Conservation (phyloP, 2,888 invertebrate genomes). For the Drosophila anceps region DNA sequence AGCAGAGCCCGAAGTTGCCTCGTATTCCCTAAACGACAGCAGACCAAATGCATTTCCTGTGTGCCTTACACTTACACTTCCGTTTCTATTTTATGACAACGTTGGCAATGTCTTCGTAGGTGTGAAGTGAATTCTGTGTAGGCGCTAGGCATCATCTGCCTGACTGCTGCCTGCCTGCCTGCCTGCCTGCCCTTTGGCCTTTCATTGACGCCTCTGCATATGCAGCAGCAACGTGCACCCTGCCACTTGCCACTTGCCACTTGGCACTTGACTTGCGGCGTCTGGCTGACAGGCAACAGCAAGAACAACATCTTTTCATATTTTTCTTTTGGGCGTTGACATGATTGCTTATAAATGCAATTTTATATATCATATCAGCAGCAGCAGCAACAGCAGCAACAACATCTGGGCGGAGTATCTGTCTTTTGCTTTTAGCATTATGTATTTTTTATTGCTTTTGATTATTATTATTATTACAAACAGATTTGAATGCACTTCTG, state of each 20-base stretch:
- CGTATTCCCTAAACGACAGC: not conserved
- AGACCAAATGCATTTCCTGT: constrained; percentile 71
- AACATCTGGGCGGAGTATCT: constrained; percentile 15
- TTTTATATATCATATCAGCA: constrained; percentile 61
- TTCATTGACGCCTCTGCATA: constrained; percentile 9
- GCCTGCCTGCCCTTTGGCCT: constrained; percentile 6
- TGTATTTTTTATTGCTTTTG: constrained; percentile 60
- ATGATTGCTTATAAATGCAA: constrained; percentile 80
- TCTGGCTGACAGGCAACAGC: constrained; percentile 40
- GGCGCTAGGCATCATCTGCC: constrained; percentile 48
- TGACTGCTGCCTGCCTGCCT: not conserved
- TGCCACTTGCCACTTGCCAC: constrained; percentile 28
- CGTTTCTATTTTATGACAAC: constrained; percentile 65
- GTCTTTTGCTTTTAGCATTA: not conserved
- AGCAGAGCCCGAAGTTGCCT: not conserved
- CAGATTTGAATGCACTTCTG: constrained; percentile 71
- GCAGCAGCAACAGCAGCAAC: constrained; percentile 5
- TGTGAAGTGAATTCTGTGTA: constrained; percentile 69
- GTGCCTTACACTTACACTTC: constrained; percentile 57
- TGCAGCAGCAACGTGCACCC: constrained; percentile 12
- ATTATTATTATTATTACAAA: constrained; percentile 74
- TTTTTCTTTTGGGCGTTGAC: constrained; percentile 71
- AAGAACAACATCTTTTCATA: constrained; percentile 56
- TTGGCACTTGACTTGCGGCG: constrained; percentile 60
- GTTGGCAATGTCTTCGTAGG: constrained; percentile 49